These are phyloP conservation scores for Melanotaenia maccullochi DNA, from an alignment of 2,797 vertebrate genomes.

Conservation along the genomic window DNA sequence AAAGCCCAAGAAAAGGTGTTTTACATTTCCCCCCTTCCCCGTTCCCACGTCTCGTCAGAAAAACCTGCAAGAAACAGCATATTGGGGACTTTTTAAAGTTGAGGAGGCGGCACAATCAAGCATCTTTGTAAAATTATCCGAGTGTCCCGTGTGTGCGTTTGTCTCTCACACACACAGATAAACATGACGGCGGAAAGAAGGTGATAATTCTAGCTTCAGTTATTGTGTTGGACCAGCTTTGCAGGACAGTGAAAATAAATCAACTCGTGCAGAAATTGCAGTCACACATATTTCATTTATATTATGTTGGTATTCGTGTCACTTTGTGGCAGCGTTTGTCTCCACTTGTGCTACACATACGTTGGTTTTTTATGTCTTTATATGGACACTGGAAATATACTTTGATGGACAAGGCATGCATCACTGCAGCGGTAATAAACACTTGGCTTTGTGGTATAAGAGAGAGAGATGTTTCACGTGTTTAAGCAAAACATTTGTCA, in stretches of 20 bases:
- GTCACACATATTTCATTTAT: not conserved
- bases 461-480: too few species aligned
- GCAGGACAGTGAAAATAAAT: slow-evolving; percentile 25
- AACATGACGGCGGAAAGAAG: slow-evolving; percentile 21
- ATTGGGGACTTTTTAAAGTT: slow-evolving; percentile 32
- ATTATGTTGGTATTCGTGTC: not conserved
- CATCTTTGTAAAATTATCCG: slow-evolving; percentile 51
- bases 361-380: slow-evolving; percentile 7
- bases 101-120: slow-evolving; percentile 65
- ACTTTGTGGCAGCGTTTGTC: slow-evolving; percentile 4
- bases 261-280: not conserved
- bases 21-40: not conserved
- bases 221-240: slow-evolving; percentile 1
- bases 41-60: slow-evolving; percentile 44
- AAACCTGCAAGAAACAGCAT: slow-evolving; percentile 54
- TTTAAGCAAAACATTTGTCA: too few species aligned
- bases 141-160: slow-evolving; percentile 6
- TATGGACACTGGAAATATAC: slow-evolving; percentile 23
- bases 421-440: slow-evolving; percentile 14
- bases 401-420: slow-evolving; percentile 22
- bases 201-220: slow-evolving; percentile 22
- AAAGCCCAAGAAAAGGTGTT: slow-evolving; percentile 23
- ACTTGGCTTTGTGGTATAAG: not conserved
- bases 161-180: slow-evolving; percentile 24
- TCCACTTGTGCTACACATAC: not conserved